Conservation (phyloP, 2,797 vertebrate genomes). For the Acanthiza pusilla region DNA sequence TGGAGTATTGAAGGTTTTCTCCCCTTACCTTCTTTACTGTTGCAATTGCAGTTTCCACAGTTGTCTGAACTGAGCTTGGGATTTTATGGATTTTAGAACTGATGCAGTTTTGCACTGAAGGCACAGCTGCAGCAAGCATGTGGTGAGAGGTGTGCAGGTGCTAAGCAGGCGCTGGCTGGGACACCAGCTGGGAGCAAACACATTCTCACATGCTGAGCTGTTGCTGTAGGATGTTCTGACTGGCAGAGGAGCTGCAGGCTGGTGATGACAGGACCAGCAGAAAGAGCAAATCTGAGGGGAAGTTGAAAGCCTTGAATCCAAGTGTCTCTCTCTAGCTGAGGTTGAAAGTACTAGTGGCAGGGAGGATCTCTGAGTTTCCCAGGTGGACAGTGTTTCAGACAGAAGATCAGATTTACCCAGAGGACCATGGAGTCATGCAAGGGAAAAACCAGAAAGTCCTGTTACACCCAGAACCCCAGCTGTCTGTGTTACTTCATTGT, state of each 20-base stretch:
- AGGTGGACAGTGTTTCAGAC: not conserved
- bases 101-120: not conserved
- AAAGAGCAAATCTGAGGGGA: not conserved
- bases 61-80: not conserved
- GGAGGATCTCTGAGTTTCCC: not conserved
- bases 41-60: fast-evolving
- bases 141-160: not conserved
- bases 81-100: not conserved
- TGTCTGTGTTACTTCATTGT: not conserved
- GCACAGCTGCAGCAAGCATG: not conserved
- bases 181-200: not conserved
- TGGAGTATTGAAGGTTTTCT: not conserved
- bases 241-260: not conserved
- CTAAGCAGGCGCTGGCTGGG: not conserved
- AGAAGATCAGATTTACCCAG: not conserved
- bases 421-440: not conserved
- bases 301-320: not conserved
- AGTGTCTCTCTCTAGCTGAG: not conserved
- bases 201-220: not conserved
- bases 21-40: not conserved
- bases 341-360: not conserved
- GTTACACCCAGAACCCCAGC: not conserved
- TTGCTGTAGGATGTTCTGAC: not conserved
- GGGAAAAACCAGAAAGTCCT: not conserved
- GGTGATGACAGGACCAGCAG: not conserved